phyloP scores from a whole-genome alignment of 1,140 invertebrate genomes.

The Harpegnathos saltator region DNA sequence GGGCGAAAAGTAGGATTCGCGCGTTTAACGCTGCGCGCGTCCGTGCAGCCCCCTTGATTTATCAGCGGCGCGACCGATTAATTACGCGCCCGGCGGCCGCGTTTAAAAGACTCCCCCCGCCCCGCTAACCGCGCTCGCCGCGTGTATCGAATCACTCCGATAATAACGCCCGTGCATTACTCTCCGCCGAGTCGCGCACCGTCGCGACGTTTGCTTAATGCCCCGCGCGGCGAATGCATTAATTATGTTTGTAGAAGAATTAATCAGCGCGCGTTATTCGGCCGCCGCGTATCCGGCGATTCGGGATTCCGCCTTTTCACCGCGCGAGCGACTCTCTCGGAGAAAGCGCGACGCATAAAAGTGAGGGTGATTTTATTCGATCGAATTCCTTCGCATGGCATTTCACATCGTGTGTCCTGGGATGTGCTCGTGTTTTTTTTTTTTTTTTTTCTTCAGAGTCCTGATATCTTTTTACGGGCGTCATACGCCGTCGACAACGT shows the following conservation, averaged over 20 bases:
- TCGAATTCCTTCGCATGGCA: no score
- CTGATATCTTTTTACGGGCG: no score
- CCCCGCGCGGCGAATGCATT: slow-evolving; percentile 7
- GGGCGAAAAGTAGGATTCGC: slow-evolving; percentile 29
- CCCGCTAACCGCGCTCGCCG: not conserved
- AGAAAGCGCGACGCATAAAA: slow-evolving; percentile 25
- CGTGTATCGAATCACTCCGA: slow-evolving; percentile 38
- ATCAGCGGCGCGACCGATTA: slow-evolving; percentile 33
- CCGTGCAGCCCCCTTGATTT: slow-evolving; percentile 34
- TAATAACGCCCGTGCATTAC: slow-evolving; percentile 28
- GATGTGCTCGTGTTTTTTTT: no score
- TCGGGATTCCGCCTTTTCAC: not conserved
- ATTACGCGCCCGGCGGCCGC: slow-evolving; percentile 10
- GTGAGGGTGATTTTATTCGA: no score
- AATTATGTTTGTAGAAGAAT: slow-evolving; percentile 42
- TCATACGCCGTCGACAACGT: no score
- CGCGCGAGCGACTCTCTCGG: not conserved
- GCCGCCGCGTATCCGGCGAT: not conserved
- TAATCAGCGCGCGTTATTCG: slow-evolving; percentile 12
- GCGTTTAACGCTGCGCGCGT: slow-evolving; percentile 25
- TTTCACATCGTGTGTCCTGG: no score
- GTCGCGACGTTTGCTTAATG: slow-evolving; percentile 43
- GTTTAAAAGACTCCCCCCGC: slow-evolving; percentile 13
- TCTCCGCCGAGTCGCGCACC: slow-evolving; percentile 9
- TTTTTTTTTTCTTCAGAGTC: no score